Base-by-base conservation (phyloP, 2,888 invertebrate genomes). In the Pseudoips prasinana region DNA sequence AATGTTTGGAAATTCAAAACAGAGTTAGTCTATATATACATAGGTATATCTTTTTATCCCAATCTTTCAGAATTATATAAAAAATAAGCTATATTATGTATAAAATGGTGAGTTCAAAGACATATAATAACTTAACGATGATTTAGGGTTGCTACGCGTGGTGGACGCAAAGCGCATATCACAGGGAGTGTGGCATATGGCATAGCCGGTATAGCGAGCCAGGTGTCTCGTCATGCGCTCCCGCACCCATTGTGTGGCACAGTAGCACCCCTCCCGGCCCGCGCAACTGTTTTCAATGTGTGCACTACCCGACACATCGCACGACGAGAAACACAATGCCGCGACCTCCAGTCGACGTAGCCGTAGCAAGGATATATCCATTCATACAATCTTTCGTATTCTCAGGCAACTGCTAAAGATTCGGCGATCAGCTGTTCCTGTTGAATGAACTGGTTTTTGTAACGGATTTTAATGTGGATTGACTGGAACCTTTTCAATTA, bases 151-250 rank as follows among this genome's bases (percentile, higher is more conserved):
- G 27, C 42, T 31, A 19, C 39, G 50, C 37, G 35, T 25, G 27
- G 39, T 30, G 25, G 24, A 19, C 41, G 29, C 37, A 40, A 43
- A 53, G 50, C 43, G 53, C 56, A 50, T 46, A 46, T 51, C 58
- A 54, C 54, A 42, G 57, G n/a, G n/a, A 48, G 31, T 22, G 76
- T 64, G 76, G 80, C 87, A 87, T 87, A 88, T 86, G 87, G 85
- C 73, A 62, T 63, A 74, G 78, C 83, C 86, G 76, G 86, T 86
- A 84, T 65, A 67, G 69, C 74, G 66, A 65, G 69, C 87, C 88
- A 87, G 88, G 85, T 87, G 87, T 54, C 66, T 64, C 87, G 88
- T 87, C 85, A 88, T 85, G 87, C 84, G 82, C 85, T 76, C 82
- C 64, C 83, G 86, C 85, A 81, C 87, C 83, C 74, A 85, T 87